phyloP scores from a whole-genome alignment of 2,797 vertebrate species.

The Arrhamphus sclerolepis region DNA sequence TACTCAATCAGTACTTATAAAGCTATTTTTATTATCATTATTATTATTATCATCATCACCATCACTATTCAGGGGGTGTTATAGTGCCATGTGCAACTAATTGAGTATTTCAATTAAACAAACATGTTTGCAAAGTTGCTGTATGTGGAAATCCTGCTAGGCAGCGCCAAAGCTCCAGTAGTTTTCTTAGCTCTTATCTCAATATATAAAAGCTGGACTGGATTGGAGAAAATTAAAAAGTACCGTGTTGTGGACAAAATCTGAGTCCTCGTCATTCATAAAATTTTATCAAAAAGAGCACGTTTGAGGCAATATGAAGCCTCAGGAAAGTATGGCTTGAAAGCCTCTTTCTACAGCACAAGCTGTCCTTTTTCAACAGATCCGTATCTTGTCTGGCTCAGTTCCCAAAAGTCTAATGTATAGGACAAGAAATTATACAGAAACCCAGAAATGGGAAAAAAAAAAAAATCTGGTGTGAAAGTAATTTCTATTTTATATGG shows the following conservation, averaged over 20 bases:
- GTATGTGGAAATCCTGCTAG: background rate
- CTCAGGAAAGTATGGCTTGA: slow-evolving; percentile 2
- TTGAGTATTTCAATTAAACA: no score
- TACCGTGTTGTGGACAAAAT: background rate
- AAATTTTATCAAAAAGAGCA: background rate
- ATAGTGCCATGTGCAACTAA: slow-evolving; percentile 2
- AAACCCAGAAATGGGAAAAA: no score
- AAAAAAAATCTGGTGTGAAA: background rate
- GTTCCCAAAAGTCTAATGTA: no score
- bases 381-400: no score
- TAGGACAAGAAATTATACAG: no score
- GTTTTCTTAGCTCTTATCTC: slow-evolving; percentile 1
- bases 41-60: no score
- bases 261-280: background rate
- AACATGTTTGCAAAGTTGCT: no score
- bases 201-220: slow-evolving; percentile 14
- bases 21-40: no score
- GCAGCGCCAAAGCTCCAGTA: slow-evolving; percentile 27
- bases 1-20: background rate
- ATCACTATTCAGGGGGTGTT: no score
- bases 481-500: background rate
- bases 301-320: slow-evolving; percentile 1
- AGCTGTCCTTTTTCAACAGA: no score
- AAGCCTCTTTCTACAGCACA: background rate
- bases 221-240: background rate